A percentile compares a stretch with the other conserved stretches of the same genome.
Conservation (phyloP, 1,140 invertebrate species). For the Daktulosphaira vitifoliae region DNA sequence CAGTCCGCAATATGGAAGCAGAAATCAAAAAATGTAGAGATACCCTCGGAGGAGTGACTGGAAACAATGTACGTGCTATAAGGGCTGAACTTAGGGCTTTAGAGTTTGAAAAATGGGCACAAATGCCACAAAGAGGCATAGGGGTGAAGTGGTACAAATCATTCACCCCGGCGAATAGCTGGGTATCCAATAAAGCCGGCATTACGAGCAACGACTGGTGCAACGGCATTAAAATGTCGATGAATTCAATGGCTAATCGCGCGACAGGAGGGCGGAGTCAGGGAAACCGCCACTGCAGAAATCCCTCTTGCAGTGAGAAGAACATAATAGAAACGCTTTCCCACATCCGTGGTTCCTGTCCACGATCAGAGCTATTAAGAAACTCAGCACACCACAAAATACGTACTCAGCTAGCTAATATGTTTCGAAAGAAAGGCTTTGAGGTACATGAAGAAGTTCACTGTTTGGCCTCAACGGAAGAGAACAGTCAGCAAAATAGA, state of each 20-base stretch:
- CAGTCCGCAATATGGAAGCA: not conserved
- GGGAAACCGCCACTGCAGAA: not conserved
- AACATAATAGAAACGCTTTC: not conserved
- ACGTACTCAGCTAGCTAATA: not conserved
- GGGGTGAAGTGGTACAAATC: not conserved
- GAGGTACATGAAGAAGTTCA: constrained; percentile 9
- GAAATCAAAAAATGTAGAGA: not conserved
- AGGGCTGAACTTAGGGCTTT: not conserved
- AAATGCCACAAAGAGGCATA: not conserved
- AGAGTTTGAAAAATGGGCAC: not conserved
- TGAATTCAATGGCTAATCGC: not conserved
- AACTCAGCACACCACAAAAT: constrained; percentile 7
- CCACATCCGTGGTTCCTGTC: constrained; percentile 11
- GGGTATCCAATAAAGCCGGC: not conserved
- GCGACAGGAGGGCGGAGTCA: not conserved
- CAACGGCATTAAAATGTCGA: not conserved
- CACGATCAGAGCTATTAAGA: not conserved
- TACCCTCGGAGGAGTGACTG: not conserved
- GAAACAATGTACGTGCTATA: not conserved
- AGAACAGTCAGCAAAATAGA: not conserved
- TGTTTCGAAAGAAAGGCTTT: not conserved
- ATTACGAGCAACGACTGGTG: not conserved
- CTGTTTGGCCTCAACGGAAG: not conserved
- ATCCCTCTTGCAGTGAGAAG: not conserved
- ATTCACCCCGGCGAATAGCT: not conserved